phyloP scores from a whole-genome alignment of 2,113 vertebrate species.

The Perognathus longimembris region DNA sequence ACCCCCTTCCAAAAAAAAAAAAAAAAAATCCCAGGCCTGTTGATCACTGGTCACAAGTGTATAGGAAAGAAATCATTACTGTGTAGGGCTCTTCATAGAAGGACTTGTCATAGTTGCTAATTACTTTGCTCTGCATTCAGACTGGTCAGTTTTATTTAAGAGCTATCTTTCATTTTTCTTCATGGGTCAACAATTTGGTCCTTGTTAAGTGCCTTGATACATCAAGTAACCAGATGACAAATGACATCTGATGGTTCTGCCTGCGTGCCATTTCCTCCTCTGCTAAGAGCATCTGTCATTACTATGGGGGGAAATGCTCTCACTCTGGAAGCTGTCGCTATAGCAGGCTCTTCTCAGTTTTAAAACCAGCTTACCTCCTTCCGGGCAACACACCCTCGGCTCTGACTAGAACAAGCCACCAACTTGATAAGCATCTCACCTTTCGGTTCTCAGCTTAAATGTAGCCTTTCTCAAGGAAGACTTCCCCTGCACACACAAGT shows the following conservation, averaged over 20 bases:
- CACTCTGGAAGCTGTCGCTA: background rate
- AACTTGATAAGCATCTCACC: background rate
- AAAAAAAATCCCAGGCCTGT: background rate
- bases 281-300: background rate
- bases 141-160: background rate
- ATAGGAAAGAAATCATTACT: background rate
- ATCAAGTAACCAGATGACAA: background rate
- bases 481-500: background rate
- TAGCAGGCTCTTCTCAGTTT: background rate
- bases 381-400: no score
- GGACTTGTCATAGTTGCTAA: background rate
- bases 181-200: background rate
- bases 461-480: background rate
- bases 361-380: background rate
- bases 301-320: background rate
- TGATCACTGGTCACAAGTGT: background rate
- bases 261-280: background rate
- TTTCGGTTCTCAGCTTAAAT: background rate
- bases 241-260: background rate
- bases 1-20: background rate
- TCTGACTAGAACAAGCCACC: background rate
- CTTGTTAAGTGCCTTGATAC: background rate
- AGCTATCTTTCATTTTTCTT: background rate
- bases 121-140: slow-evolving; percentile 6
- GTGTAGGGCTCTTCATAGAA: background rate